Base-by-base conservation (phyloP, 2,888 invertebrate species). In the Caenorhabditis wallacei region DNA sequence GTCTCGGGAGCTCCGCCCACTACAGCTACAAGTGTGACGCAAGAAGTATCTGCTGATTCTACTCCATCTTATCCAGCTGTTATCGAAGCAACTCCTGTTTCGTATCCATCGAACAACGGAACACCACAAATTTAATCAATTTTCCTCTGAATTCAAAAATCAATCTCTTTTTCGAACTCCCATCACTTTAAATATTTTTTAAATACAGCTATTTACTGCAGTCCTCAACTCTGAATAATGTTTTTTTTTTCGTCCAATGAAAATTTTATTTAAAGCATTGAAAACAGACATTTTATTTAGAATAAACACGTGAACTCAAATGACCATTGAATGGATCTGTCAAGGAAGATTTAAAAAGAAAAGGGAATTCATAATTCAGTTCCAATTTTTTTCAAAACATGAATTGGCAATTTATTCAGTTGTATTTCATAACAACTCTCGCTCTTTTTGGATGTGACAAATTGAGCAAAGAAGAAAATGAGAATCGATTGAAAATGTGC, bases 81-180 rank as follows among this genome's bases (percentile, higher is more conserved):
- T 7, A 26, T 61, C 11, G 59, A 71, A 37, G 48, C 35, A 48
- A 48, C 59, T 7, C 71, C 71, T 5, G 40, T 71, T 3, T 37
- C 26, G 1, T 70, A 57, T 22, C 26, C 40, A 2, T 70, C 70
- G 22, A 70, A 37, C 26, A 61, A 71, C 18, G 71, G 61, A 61
- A 71, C 71, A 5, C 71, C 71, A 1, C 71, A 61, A 37, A 71
- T 35, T 61, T 16, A 57, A 59, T 35, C 5, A 7, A 11, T 22
- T 8, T 20, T 0, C 40, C 40, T 16, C 11, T 22, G 20, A 53
- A 66, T 20, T 51, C 64, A 20, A 18, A 53, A 48, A 8, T 51
- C 30, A 66, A 51, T 66, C 51, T 51, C 69, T 35, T 37, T 16
- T 40, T 22, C 16, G 30, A 30, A 30, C 30, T 20, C 24, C 46